Evolutionary conservation across 2,113 vertebrate genomes (phyloP), one percentile per base, ranked within the genome.

Genomic region (Actenoides lindsayi): DNA sequence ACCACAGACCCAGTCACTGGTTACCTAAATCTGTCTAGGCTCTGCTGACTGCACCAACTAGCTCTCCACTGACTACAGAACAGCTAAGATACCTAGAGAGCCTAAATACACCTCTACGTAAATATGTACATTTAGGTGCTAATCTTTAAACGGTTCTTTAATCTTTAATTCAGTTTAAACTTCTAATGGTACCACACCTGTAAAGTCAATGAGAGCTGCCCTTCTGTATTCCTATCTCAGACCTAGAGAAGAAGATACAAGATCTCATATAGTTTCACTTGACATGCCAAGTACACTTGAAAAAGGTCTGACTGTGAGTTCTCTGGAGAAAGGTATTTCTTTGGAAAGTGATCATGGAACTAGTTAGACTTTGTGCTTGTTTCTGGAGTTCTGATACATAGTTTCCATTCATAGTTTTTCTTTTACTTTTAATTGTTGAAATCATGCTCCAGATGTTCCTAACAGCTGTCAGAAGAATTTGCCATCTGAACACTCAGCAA

Each of bases 391-490:
- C 31, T 76, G 44, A 78, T 74, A 33, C 2, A 42, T 39, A 16
- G 41, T 31, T 48, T 94, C 74, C 28, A 64, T 84, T 91, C 60
- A 75, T 25, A 75, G 51, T 28, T 90, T 65, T 31, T 46, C 35
- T 94, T 89, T 65, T 31, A 50, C 35, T 94, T 89, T 70, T 63
- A 89, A 68, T 89, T 57, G 25, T 28, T 33, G n/a, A 64, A 64
- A 75, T 46, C 70, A 35, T 82, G 50, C 37, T 82, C 84, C 84
- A 91, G 87, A 70, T 94, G 90, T 82, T 91, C 56, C 84, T 68
- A 93, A 59, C 69, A 93, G 69, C 65, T 94, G 65, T 46, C 69
- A 71, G 56, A 89, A 81, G 64, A 87, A 70, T 80, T 50, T 71
- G 6, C n/a, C 83, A 84, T 82, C 89, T 86, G 64, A 97, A 39